phyloP scores from a whole-genome alignment of 2,888 invertebrate species.

The Sisyra nigra region DNA sequence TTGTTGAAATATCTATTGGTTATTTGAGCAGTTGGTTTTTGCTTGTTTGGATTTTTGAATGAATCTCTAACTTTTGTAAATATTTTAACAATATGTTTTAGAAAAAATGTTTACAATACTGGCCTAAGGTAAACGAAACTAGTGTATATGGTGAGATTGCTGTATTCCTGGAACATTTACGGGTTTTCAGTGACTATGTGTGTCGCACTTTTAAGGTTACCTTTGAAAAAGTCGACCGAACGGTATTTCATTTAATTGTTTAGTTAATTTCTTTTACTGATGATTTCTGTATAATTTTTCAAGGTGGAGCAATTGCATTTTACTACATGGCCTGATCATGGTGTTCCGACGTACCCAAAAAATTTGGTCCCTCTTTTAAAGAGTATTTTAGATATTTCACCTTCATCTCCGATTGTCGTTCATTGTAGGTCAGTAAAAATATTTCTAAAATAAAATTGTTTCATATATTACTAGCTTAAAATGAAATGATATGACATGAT shows the following conservation, averaged over 20 bases:
- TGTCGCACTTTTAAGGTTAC: conserved; percentile 21
- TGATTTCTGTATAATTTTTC: not conserved
- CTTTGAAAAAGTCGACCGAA: conserved; percentile 18
- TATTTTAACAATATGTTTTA: no score
- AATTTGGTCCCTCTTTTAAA: conserved; percentile 24
- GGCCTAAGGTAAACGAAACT: conserved; percentile 27
- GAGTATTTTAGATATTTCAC: conserved; percentile 23
- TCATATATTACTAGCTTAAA: no score
- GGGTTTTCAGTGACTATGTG: conserved; percentile 24
- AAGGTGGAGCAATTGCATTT: conserved; percentile 30
- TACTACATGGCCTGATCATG: conserved; percentile 35
- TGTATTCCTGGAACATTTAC: conserved; percentile 20
- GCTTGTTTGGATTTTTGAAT: no score
- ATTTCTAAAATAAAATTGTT: not conserved
- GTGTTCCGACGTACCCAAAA: conserved; percentile 26
- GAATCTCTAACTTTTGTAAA: no score
- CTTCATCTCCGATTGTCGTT: conserved; percentile 29
- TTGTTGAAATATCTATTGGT: no score
- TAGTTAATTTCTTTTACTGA: no score
- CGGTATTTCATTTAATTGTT: conserved; percentile 18
- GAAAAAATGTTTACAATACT: conserved; percentile 33
- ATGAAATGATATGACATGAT: no score
- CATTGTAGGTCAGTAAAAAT: conserved; percentile 26
- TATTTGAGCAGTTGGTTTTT: no score
- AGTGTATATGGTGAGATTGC: conserved; percentile 21